Percentiles rank a stretch among this genome's conserved stretches.
Conservation (phyloP, 2,888 invertebrate genomes). For the Eulithis prunata region DNA sequence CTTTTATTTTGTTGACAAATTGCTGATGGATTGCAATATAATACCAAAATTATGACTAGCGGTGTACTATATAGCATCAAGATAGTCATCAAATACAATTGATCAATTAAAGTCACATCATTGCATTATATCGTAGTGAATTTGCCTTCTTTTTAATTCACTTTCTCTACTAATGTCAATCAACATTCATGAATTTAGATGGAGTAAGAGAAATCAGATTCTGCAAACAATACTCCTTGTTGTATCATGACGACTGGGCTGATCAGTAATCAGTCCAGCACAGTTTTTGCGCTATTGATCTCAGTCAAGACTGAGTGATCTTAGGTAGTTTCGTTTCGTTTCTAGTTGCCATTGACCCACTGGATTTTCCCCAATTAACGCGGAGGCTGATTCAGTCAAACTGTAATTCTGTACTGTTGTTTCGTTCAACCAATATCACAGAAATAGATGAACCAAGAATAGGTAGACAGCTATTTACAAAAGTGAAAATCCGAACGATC, state of each 20-base stretch:
- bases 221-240: constrained; percentile 49
- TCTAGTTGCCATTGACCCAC: constrained; percentile 69
- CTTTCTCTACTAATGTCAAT: constrained; percentile 60
- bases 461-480: constrained; percentile 1
- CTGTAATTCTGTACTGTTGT: constrained; percentile 20
- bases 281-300: constrained; percentile 55
- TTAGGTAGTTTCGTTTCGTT: constrained; percentile 52
- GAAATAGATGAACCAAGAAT: constrained; percentile 1
- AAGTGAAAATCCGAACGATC: constrained; percentile 7
- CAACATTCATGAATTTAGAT: constrained; percentile 48
- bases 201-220: constrained; percentile 43
- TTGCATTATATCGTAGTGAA: constrained; percentile 50
- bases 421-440: constrained; percentile 12
- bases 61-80: constrained; percentile 36
- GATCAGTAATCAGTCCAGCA: constrained; percentile 55
- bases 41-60: constrained; percentile 30
- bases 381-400: constrained; percentile 51
- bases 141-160: constrained; percentile 48
- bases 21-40: constrained; percentile 36
- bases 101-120: constrained; percentile 61
- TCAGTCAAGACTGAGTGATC: constrained; percentile 56
- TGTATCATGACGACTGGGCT: constrained; percentile 43
- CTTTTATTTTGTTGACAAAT: constrained; percentile 32
- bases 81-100: constrained; percentile 51
- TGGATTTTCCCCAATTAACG: constrained; percentile 70